Base-by-base conservation (phyloP, 2,797 vertebrate genomes). In the Pipistrellus pipistrellus region DNA sequence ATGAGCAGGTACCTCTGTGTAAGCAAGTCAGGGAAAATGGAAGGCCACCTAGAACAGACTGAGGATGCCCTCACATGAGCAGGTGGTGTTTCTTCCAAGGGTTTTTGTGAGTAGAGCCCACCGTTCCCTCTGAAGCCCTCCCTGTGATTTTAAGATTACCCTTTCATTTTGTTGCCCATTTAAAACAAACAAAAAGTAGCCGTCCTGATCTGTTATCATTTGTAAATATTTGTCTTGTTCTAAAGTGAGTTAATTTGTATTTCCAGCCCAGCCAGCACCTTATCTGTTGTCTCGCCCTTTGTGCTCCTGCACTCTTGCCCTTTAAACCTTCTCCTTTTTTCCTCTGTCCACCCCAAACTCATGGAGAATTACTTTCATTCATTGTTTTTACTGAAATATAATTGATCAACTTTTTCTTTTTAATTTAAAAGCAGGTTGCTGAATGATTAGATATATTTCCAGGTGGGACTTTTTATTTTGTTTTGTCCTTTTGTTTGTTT, bases 311-410 rank as follows among this genome's bases (percentile, higher is more conserved):
- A 41, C 25, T 73, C 23, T 46, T 90, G 76, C 21, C 62, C 69
- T 88, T 91, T 75, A 44, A 12, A 25, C 75, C 18, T 9, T 51
- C 30, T 46, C 0, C 62, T 53, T 87, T 87, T 69, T 86, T 53
- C 44, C 27, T 93, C 32, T 93, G 20, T 72, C 21, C 73, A 59
- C 38, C 55, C 17, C 51, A 89, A 91, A 53, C 38, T 75, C 69
- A 77, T 35, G 8, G 14, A 35, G 38, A 64, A 57, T 69, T 93
- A 87, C 76, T 71, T 23, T 38, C 88, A 44, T 48, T 85, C 57
- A 81, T 75, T 83, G 25, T 86, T 81, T 88, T 91, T 84, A 89
- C 30, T 66, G 72, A 87, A 95, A 93, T 77, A 78, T 55, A 82
- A 38, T 44, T 82, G 25, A 55, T 75, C 38, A 86, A 55, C 75